Evolutionary conservation across 2,113 vertebrate species (phyloP).

Genomic region (Philantomba maxwellii): DNA sequence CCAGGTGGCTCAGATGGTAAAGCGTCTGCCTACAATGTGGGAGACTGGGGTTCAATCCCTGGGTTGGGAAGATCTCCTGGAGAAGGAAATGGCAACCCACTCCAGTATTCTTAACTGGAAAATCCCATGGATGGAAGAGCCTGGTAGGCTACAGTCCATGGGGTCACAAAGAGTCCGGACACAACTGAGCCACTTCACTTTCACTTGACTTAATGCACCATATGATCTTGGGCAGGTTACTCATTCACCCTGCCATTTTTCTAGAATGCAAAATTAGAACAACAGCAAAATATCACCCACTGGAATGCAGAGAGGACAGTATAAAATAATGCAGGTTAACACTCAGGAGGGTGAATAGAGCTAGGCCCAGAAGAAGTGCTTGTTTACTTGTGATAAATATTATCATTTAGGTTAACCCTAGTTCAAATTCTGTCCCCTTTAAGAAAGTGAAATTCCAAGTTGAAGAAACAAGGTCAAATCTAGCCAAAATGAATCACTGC

Average conservation of each 20-base stretch:
- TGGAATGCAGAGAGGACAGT: not conserved
- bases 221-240: not conserved
- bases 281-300: not conserved
- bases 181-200: no score
- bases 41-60: no score
- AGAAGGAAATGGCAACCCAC: no score
- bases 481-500: not conserved
- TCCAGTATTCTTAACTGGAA: no score
- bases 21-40: no score
- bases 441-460: not conserved
- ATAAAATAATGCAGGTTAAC: not conserved
- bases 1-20: no score
- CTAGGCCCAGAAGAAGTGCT: not conserved
- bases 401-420: not conserved
- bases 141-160: no score
- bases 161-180: no score
- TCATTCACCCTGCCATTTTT: not conserved
- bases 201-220: no score
- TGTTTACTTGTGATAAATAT: not conserved
- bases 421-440: not conserved
- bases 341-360: not conserved
- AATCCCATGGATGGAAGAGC: no score
- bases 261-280: not conserved
- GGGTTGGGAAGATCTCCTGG: no score
- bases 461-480: not conserved